These are phyloP conservation scores for Natator depressus DNA, from an alignment of 2,113 vertebrate genomes.

Conservation along the genomic window DNA sequence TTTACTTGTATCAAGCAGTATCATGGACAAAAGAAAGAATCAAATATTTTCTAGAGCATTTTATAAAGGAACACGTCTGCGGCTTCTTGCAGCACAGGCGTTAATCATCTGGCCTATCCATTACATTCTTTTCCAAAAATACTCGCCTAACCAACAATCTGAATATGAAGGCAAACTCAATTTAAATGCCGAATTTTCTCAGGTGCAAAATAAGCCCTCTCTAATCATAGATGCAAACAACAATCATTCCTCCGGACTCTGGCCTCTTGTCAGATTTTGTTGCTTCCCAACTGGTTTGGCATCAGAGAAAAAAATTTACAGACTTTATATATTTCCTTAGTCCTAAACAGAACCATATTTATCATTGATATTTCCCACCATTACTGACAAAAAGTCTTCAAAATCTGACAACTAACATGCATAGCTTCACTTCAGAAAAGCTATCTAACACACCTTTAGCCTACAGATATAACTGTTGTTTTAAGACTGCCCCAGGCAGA, in stretches of 20 bases:
- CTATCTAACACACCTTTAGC: slow-evolving; percentile 9
- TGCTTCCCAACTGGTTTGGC: not conserved
- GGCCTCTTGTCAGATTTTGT: not conserved
- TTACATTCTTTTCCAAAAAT: not conserved
- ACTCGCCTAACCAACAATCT: not conserved
- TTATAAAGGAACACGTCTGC: not conserved
- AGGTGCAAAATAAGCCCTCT: not conserved
- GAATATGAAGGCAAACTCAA: not conserved
- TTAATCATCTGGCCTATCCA: not conserved
- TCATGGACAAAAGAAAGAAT: not conserved
- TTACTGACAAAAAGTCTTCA: not conserved
- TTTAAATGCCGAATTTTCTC: not conserved
- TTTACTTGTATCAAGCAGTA: not conserved
- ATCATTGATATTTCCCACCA: not conserved
- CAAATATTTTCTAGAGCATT: not conserved
- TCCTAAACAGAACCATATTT: not conserved
- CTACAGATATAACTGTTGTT: slow-evolving; percentile 5
- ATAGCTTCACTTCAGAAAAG: not conserved
- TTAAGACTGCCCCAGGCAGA: slow-evolving; percentile 1
- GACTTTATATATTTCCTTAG: not conserved
- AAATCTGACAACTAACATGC: slow-evolving; percentile 10
- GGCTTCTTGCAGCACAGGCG: not conserved
- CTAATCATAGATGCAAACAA: not conserved
- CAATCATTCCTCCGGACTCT: not conserved
- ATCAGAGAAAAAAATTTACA: not conserved